Evolutionary conservation across 2,888 invertebrate species (phyloP).

Genomic region (Vandiemenella viatica): DNA sequence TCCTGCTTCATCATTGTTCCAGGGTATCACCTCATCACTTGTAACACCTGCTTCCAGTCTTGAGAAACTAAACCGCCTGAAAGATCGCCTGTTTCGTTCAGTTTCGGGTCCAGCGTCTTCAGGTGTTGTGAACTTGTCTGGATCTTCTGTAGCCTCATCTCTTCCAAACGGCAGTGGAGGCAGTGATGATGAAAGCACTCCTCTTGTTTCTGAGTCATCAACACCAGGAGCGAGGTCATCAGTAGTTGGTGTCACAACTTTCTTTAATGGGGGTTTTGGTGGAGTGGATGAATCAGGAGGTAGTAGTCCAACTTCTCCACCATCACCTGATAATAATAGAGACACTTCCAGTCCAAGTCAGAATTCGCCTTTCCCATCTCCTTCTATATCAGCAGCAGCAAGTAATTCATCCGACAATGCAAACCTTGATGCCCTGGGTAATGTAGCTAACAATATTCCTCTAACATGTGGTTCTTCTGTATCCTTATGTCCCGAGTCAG

Average conservation of each 20-base stretch:
- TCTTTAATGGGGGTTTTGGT: slow-evolving; percentile 11
- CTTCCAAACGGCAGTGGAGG: slow-evolving; percentile 19
- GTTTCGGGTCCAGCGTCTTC: slow-evolving; percentile 20
- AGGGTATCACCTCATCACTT: slow-evolving; percentile 21
- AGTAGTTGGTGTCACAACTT: not conserved
- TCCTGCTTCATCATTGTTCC: not conserved
- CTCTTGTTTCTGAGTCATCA: slow-evolving; percentile 39
- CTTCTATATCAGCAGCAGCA: not conserved
- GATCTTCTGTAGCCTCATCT: not conserved
- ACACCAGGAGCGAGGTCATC: slow-evolving; percentile 22
- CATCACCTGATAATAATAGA: slow-evolving; percentile 9
- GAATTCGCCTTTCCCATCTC: not conserved
- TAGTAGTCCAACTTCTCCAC: slow-evolving; percentile 10
- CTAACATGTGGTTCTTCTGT: not conserved
- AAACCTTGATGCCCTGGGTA: slow-evolving; percentile 1
- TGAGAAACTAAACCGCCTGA: slow-evolving; percentile 25
- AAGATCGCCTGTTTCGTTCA: slow-evolving; percentile 28
- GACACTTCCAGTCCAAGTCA: slow-evolving; percentile 4
- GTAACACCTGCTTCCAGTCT: slow-evolving; percentile 21
- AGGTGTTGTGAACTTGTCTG: not conserved
- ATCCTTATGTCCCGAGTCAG: slow-evolving; percentile 13
- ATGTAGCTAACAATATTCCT: not conserved
- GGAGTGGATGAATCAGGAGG: slow-evolving; percentile 6
- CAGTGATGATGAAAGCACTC: slow-evolving; percentile 53
- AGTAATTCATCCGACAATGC: not conserved